These are phyloP conservation scores for Hemithea aestivaria DNA, from an alignment of 2,888 invertebrate genomes.

Conservation along the genomic window DNA sequence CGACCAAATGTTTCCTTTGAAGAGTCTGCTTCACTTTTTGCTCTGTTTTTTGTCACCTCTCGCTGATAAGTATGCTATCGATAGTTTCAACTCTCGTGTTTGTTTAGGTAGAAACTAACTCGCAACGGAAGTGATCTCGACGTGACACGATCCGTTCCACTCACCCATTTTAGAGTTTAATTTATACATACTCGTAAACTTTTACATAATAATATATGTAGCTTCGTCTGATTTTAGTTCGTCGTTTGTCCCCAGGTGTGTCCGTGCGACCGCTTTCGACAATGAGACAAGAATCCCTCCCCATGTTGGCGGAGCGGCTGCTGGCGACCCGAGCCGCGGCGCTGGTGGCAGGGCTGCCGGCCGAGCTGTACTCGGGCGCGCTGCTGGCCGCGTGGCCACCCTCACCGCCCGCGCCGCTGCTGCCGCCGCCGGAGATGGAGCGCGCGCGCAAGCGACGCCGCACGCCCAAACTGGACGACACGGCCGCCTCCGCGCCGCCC, in stretches of 20 bases:
- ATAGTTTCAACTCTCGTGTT: conserved; percentile 66
- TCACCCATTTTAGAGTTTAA: background rate
- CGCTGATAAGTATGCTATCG: conserved; percentile 75
- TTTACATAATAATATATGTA: conserved; percentile 10
- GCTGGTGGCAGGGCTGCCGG: conserved; percentile 78
- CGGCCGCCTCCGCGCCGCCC: conserved; percentile 49
- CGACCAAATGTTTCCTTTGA: conserved; percentile 77
- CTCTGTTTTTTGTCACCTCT: conserved; percentile 60
- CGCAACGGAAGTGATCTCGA: conserved; percentile 63
- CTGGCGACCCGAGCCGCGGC: conserved; percentile 75
- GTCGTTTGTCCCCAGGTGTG: conserved; percentile 55
- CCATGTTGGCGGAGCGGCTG: conserved; percentile 73
- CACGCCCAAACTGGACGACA: conserved; percentile 67
- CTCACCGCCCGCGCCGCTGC: conserved; percentile 77
- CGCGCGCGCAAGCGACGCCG: conserved; percentile 71
- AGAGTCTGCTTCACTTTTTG: conserved; percentile 70
- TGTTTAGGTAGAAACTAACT: conserved; percentile 68
- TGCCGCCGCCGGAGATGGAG: conserved; percentile 66
- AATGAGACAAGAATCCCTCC: conserved; percentile 73
- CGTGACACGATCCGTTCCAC: conserved; percentile 16
- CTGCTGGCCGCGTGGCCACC: conserved; percentile 78
- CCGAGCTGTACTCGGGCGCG: conserved; percentile 82
- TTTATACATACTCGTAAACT: background rate
- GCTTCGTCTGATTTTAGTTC: no score
- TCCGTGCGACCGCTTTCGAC: conserved; percentile 71